A percentile compares a stretch with the other conserved stretches of the same genome.
phyloP scores from a whole-genome alignment of 2,113 vertebrate species.

The Turnix velox region DNA sequence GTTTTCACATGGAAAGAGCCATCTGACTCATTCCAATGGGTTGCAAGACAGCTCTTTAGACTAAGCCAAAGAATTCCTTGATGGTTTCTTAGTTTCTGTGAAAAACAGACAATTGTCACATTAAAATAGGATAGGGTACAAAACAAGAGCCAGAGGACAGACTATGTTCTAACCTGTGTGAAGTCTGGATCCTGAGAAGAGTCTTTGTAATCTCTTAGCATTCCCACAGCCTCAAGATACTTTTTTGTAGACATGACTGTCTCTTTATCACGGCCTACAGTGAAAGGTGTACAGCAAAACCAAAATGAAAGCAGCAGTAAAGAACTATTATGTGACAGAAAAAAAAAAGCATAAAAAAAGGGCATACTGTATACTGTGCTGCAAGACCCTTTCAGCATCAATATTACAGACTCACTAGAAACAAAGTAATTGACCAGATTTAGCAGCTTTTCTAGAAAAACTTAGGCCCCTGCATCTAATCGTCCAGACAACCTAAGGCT shows the following conservation, averaged over 20 bases:
- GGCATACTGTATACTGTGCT: fast-evolving
- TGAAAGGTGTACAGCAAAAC: background rate
- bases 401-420: background rate
- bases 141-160: background rate
- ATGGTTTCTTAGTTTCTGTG: background rate
- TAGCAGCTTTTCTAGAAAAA: background rate
- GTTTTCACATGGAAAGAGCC: background rate
- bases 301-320: background rate
- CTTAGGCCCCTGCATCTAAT: background rate
- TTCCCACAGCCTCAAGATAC: slow-evolving; percentile 86
- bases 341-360: fast-evolving
- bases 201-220: slow-evolving; percentile 90
- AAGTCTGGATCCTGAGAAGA: slow-evolving; percentile 88
- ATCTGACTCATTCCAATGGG: background rate
- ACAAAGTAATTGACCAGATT: background rate
- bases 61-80: background rate
- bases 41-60: background rate
- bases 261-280: slow-evolving; percentile 84
- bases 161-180: slow-evolving; percentile 78
- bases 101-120: background rate
- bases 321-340: background rate
- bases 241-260: slow-evolving; percentile 76
- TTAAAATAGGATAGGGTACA: background rate
- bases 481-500: background rate
- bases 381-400: background rate